Evolutionary conservation across 2,888 invertebrate genomes (phyloP), one percentile per base, ranked within the genome.

Genomic region (Eurytoma californica): DNA sequence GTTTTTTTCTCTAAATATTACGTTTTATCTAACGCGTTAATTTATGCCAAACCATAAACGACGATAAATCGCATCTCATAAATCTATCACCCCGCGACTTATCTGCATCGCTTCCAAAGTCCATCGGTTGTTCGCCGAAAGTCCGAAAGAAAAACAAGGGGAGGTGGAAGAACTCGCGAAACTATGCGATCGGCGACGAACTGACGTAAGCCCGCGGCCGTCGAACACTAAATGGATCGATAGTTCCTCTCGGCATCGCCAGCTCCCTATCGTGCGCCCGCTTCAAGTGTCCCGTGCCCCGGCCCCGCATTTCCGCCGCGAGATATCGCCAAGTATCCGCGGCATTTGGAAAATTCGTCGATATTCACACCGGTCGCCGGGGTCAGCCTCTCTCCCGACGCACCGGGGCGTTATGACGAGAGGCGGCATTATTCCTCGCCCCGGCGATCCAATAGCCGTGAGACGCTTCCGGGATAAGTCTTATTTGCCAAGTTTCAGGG

Each of bases 301-400:
- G 12, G 28, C 47, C 53, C n/a, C 58, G 12, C 58, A 13, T 58
- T 24, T 20, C 55, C 18, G 74, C 7, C 18, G 16, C 20, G 55
- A 7, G 57, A 67, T 60, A 70, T 67, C 60, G 60, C 39, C 4
- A 80, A 66, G 76, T 65, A 80, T 77, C 65, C 75, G 68, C 58
- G 79, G 77, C 51, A 82, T 82, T 80, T 53, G 75, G 73, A 69
- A 77, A 82, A 82, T 82, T 76, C 75, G 57, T 49, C 77, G 72
- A 80, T 80, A 80, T 68, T 77, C 72, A 16, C 28, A 30, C 61
- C 53, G 68, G 72, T 73, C 68, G 73, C 73, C 67, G 24, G 39
- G 39, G 39, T 39, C 39, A 39, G 39, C 7, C 7, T 7, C 3
- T 4, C 39, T 7, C 39, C 5, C 4, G 39, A 39, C 39, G 39